Evolutionary conservation across 1,140 invertebrate species (phyloP).

Genomic region (Oreohelix idahoensis): DNA sequence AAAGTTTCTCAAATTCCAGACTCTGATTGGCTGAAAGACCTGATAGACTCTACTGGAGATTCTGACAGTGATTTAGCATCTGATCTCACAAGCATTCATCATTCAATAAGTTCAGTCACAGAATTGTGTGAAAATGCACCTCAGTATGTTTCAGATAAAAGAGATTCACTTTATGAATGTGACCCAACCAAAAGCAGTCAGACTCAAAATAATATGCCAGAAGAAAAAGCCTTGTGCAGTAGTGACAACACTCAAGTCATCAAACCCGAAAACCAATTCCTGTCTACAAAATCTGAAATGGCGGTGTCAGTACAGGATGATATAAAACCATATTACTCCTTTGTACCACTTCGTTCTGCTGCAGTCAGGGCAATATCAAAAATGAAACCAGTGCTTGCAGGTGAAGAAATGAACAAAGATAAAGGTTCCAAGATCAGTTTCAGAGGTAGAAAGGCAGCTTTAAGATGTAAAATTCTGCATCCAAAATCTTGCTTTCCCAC

Average conservation of each 20-base stretch:
- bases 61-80: constrained; percentile 15
- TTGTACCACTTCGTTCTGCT: constrained; percentile 32
- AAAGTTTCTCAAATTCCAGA: neutral
- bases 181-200: neutral
- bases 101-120: neutral
- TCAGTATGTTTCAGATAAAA: neutral
- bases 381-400: constrained; percentile 18
- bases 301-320: too few relatives aligned
- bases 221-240: neutral
- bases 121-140: neutral
- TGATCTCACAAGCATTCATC: neutral
- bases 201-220: neutral
- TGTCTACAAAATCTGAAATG: neutral
- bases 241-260: too few relatives aligned
- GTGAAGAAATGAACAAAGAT: neutral
- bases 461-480: neutral
- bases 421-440: neutral
- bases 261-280: neutral
- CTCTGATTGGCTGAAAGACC: constrained; percentile 10
- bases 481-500: neutral
- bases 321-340: constrained; percentile 4
- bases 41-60: constrained; percentile 27
- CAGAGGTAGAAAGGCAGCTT: neutral
- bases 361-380: constrained; percentile 31
- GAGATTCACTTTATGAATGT: neutral